Evolutionary conservation across 2,113 vertebrate species (phyloP), one percentile per base, ranked within the genome.

Genomic region (Haemorhous mexicanus): DNA sequence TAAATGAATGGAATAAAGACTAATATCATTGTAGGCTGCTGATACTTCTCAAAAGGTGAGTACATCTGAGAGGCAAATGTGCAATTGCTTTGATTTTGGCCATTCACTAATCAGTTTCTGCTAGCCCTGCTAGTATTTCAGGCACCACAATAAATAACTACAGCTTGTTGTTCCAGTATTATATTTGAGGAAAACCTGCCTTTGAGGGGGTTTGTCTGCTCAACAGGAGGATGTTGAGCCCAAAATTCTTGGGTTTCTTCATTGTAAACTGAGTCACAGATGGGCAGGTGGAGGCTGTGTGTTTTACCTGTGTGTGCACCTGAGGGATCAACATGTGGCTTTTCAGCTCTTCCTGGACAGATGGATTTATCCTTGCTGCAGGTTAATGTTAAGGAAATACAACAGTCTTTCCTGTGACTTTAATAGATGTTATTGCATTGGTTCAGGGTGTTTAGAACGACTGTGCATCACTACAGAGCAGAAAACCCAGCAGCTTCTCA

Each of bases 261-360:
- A 0, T 55, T 44, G n/a, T 39, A 83, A 87, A 64, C 10, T 6
- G 7, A 16, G 16, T 80, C 19, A 37, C 50, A 70, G 43, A 21
- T 2, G 6, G 17, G 10, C 26, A 7, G 43, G 19, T 41, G n/a
- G 30, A 14, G 6, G 24, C 46, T 76, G 20, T 33, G 39, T 89
- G 35, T 72, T 84, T 55, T 46, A 41, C 26, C 33, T 69, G 4
- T 59, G 56, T 43, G 13, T 75, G 20, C n/a, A 66, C 17, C 30
- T 70, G 8, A 27, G 52, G 24, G 28, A 70, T 28, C 11, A 63
- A 27, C 16, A 30, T 11, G 16, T 1, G 0, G 2, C 27, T 76
- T n/a, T 46, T 13, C 17, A 13, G 13, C 11, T 28, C 21, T 84
- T 92, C 16, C n/a, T 0, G 0, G 58, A 6, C 1, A 2, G 10